phyloP scores from a whole-genome alignment of 2,888 invertebrate species.

The Colostygia pectinataria region DNA sequence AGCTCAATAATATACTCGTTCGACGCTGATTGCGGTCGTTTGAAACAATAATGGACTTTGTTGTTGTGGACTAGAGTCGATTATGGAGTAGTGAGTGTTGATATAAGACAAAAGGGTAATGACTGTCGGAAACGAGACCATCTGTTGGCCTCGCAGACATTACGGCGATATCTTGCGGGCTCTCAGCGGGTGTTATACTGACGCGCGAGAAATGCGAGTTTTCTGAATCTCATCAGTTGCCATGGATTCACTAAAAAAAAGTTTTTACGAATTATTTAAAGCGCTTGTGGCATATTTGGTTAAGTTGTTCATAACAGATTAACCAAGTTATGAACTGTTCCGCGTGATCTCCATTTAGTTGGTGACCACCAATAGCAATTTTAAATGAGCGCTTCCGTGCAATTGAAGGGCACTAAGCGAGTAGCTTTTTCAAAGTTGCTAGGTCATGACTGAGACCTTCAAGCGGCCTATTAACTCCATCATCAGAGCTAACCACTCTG shows the following conservation, averaged over 20 bases:
- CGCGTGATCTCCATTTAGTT: too few species aligned
- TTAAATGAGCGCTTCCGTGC: too few species aligned
- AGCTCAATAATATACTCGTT: conserved; percentile 64
- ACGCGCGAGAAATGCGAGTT: conserved; percentile 41
- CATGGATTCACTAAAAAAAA: conserved; percentile 4
- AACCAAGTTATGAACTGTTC: too few species aligned
- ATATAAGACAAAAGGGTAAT: conserved; percentile 72
- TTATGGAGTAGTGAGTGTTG: conserved; percentile 33
- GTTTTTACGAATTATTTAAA: not conserved
- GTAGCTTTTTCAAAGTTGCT: too few species aligned
- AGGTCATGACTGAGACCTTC: too few species aligned
- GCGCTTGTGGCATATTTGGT: too few species aligned
- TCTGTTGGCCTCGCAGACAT: conserved; percentile 73
- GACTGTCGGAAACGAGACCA: conserved; percentile 64
- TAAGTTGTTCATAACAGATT: too few species aligned
- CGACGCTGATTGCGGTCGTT: conserved; percentile 46
- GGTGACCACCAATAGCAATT: too few species aligned
- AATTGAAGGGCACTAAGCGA: too few species aligned
- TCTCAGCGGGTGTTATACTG: conserved; percentile 50
- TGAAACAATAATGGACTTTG: conserved; percentile 40
- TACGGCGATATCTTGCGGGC: conserved; percentile 60
- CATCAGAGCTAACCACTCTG: too few species aligned
- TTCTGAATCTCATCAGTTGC: conserved; percentile 25
- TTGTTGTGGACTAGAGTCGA: conserved; percentile 37
- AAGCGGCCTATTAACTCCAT: too few species aligned